phyloP scores from a whole-genome alignment of 2,113 vertebrate species.

The Anthoscopus minutus region DNA sequence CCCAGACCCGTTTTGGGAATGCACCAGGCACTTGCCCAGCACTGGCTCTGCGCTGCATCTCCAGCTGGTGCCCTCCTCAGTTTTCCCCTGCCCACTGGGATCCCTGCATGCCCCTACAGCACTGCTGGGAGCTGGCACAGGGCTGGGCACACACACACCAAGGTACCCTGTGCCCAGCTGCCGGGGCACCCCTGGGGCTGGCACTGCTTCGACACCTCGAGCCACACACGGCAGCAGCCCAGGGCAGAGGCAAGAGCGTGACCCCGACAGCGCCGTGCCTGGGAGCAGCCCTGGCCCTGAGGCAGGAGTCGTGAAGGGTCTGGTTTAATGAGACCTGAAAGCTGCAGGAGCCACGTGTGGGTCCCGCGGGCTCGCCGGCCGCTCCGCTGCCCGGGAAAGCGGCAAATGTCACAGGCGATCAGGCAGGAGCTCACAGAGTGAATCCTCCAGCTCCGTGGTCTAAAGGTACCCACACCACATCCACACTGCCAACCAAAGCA shows the following conservation, averaged over 20 bases:
- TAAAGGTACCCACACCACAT: not conserved
- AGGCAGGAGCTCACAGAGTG: not conserved
- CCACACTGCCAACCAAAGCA: not conserved
- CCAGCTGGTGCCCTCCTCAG: not conserved
- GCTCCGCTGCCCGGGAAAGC: fast-evolving
- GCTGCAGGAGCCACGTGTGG: fast-evolving
- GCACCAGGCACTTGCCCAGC: fast-evolving
- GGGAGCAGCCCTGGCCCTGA: not conserved
- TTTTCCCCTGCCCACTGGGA: fast-evolving
- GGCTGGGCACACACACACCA: fast-evolving
- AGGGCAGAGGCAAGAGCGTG: fast-evolving
- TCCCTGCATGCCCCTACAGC: too few relatives aligned
- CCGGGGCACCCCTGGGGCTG: too few relatives aligned
- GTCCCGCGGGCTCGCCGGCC: not conserved
- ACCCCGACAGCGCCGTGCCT: fast-evolving
- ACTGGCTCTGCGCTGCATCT: too few relatives aligned
- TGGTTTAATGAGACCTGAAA: not conserved
- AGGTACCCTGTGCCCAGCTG: not conserved
- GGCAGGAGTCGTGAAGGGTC: not conserved
- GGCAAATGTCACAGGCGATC: constrained; percentile 2
- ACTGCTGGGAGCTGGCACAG: not conserved
- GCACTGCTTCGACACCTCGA: too few relatives aligned
- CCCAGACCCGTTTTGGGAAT: fast-evolving
- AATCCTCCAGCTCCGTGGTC: not conserved
- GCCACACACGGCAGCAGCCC: fast-evolving